phyloP scores from a whole-genome alignment of 2,113 vertebrate species.

The Ifrita kowaldi region DNA sequence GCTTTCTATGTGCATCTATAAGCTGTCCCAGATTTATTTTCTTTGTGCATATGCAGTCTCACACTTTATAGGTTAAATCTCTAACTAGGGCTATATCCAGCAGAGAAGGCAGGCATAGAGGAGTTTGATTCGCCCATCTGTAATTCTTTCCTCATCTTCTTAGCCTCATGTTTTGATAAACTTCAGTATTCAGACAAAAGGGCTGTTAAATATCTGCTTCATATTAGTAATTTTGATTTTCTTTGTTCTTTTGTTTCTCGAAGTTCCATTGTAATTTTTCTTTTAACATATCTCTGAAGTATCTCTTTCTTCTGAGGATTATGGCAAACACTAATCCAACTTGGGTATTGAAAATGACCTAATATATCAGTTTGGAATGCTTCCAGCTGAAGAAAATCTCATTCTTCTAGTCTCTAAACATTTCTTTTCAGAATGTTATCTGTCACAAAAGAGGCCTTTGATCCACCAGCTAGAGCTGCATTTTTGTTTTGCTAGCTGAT shows the following conservation, averaged over 20 bases:
- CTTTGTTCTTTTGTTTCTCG: conserved; percentile 34
- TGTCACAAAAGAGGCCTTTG: conserved; percentile 3
- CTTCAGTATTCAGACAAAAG: background rate
- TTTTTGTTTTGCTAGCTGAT: conserved; percentile 43
- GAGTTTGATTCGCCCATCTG: background rate
- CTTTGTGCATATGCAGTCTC: background rate
- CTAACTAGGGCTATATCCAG: background rate
- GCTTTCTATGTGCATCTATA: background rate
- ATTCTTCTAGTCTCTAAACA: background rate
- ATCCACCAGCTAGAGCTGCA: background rate
- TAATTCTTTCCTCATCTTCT: background rate
- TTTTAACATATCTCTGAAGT: conserved; percentile 12
- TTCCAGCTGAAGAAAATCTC: conserved; percentile 38
- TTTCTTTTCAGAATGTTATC: conserved; percentile 29
- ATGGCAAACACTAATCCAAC: background rate
- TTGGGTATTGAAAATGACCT: conserved; percentile 26
- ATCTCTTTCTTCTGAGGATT: conserved; percentile 47
- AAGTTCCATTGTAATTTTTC: conserved; percentile 20
- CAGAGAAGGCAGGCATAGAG: background rate
- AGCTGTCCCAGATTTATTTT: background rate
- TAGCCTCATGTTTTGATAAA: background rate
- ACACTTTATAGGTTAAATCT: background rate
- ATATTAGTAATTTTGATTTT: background rate
- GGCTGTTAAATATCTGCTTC: conserved; percentile 2
- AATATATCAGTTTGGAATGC: conserved; percentile 46